Evolutionary conservation across 1,140 invertebrate genomes (phyloP).

Genomic region (Hylyphantes graminicola): DNA sequence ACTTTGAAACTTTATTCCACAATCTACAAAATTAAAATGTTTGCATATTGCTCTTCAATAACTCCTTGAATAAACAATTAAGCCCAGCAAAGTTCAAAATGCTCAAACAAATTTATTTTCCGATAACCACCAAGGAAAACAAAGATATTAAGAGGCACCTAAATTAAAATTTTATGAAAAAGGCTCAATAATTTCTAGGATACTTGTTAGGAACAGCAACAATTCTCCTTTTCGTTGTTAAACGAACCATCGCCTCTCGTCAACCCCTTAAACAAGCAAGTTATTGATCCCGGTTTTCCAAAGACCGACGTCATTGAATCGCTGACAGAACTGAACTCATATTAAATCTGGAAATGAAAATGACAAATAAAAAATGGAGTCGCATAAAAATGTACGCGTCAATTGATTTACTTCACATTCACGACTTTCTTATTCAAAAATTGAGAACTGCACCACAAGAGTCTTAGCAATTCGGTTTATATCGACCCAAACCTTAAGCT

Average conservation of each 20-base stretch:
- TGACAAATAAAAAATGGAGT: neutral
- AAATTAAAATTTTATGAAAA: neutral
- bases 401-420: slow-evolving; percentile 51
- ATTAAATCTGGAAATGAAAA: slow-evolving; percentile 17
- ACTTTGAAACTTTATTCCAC: no score
- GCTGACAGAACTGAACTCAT: neutral
- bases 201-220: slow-evolving; percentile 2
- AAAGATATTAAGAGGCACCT: no score
- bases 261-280: slow-evolving; percentile 12
- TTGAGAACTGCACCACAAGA: slow-evolving; percentile 39
- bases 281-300: neutral
- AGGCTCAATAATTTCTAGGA: neutral
- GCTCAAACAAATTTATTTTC: no score
- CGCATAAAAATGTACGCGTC: slow-evolving; percentile 27
- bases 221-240: slow-evolving; percentile 17
- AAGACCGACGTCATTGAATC: neutral
- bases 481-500: slow-evolving; percentile 47
- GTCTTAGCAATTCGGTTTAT: slow-evolving; percentile 38
- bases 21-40: no score
- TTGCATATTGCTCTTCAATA: no score
- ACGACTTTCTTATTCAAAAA: slow-evolving; percentile 21
- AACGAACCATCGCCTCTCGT: slow-evolving; percentile 10
- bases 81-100: no score
- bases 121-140: no score
- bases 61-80: no score